These are phyloP conservation scores for Saimiri boliviensis DNA, from an alignment of 2,113 vertebrate species.

Conservation along the genomic window DNA sequence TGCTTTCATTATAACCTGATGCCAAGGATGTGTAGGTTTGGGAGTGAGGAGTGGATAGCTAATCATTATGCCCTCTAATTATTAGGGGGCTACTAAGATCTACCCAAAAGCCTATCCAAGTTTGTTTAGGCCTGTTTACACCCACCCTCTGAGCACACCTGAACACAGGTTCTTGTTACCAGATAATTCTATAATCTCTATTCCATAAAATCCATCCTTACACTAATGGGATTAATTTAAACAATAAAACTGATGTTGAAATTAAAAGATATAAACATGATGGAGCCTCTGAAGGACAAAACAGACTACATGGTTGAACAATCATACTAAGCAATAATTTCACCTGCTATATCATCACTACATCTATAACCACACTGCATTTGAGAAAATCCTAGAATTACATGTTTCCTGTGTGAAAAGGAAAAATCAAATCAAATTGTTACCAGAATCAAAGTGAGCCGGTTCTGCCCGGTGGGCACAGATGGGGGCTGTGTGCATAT, in stretches of 20 bases:
- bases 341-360: background rate
- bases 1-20: background rate
- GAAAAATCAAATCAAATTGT: background rate
- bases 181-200: background rate
- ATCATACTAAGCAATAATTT: background rate
- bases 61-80: background rate
- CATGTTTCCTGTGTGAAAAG: background rate
- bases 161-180: background rate
- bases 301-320: background rate
- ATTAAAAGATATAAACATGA: background rate
- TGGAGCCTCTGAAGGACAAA: background rate
- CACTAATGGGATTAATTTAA: background rate
- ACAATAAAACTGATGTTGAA: background rate
- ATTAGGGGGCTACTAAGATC: background rate
- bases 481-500: fast-evolving
- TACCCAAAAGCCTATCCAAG: background rate
- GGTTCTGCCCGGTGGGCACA: fast-evolving
- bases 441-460: background rate
- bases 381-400: constrained; percentile 3
- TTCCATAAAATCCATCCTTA: background rate
- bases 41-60: fast-evolving
- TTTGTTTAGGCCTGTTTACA: background rate
- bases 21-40: background rate
- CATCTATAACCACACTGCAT: background rate
- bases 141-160: background rate